Evolutionary conservation across 2,113 vertebrate genomes (phyloP).

Genomic region (Microtus richardsoni): DNA sequence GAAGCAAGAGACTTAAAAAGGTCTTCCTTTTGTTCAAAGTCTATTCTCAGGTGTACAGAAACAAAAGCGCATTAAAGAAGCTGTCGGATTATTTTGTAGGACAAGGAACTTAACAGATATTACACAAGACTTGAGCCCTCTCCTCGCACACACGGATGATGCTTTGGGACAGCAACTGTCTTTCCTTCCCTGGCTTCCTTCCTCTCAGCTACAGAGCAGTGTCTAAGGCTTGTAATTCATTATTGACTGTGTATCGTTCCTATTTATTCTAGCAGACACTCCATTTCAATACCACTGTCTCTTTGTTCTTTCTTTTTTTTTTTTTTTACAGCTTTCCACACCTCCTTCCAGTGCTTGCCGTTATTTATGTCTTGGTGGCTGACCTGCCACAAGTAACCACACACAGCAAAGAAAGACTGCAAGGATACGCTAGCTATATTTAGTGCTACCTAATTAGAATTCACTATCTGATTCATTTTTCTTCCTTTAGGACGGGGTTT

Average conservation of each 20-base stretch:
- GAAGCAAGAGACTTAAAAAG: neutral
- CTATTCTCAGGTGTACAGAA: neutral
- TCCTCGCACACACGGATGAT: neutral
- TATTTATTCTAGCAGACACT: conserved; percentile 22
- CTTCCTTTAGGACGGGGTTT: conserved; percentile 31
- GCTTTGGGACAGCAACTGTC: neutral
- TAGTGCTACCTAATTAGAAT: conserved; percentile 65
- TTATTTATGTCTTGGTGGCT: conserved; percentile 68
- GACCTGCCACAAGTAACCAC: conserved; percentile 67
- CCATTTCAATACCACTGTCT: neutral
- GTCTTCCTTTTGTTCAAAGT: neutral
- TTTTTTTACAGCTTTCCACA: neutral
- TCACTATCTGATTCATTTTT: conserved; percentile 39
- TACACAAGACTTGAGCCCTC: neutral
- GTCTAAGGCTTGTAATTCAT: neutral
- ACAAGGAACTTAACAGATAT: neutral
- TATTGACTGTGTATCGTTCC: neutral
- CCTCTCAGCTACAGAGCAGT: neutral
- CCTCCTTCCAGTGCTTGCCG: conserved; percentile 22
- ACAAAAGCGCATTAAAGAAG: neutral
- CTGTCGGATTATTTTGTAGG: neutral
- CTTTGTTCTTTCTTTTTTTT: conserved; percentile 46
- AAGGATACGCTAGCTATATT: conserved; percentile 65
- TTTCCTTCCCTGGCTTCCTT: neutral
- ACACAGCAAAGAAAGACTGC: neutral